Conservation (phyloP, 2,888 invertebrate species). For the Adela reaumurella region DNA sequence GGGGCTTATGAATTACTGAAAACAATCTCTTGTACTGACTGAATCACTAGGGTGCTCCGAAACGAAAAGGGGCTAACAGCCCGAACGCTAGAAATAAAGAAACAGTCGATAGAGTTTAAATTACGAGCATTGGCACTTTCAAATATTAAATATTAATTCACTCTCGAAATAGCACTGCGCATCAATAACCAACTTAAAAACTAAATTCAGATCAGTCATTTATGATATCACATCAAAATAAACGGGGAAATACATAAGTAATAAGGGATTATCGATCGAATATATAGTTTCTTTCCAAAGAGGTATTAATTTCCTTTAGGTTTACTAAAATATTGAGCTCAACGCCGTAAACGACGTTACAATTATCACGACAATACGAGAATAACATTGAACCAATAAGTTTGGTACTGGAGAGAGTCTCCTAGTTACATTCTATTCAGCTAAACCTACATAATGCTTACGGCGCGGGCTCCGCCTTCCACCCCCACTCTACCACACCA, state of each 20-base stretch:
- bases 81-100: constrained; percentile 31
- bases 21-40: constrained; percentile 35
- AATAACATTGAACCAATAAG: constrained; percentile 54
- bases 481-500: neutral
- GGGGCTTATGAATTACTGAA: constrained; percentile 24
- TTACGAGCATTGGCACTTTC: constrained; percentile 60
- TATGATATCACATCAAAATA: constrained; percentile 62
- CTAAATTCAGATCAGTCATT: constrained; percentile 61
- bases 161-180: constrained; percentile 55
- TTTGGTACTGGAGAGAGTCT: constrained; percentile 50
- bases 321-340: constrained; percentile 58
- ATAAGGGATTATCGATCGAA: constrained; percentile 42
- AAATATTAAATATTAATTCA: constrained; percentile 54
- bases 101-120: constrained; percentile 52
- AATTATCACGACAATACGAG: constrained; percentile 53
- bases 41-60: neutral
- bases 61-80: constrained; percentile 14
- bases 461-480: constrained; percentile 12
- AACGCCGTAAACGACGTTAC: constrained; percentile 47
- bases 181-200: constrained; percentile 58
- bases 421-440: constrained; percentile 49
- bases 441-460: constrained; percentile 60
- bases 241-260: constrained; percentile 49
- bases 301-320: constrained; percentile 58
- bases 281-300: constrained; percentile 49